These are phyloP conservation scores for Semnornis frantzii DNA, from an alignment of 2,113 vertebrate genomes.

Conservation along the genomic window DNA sequence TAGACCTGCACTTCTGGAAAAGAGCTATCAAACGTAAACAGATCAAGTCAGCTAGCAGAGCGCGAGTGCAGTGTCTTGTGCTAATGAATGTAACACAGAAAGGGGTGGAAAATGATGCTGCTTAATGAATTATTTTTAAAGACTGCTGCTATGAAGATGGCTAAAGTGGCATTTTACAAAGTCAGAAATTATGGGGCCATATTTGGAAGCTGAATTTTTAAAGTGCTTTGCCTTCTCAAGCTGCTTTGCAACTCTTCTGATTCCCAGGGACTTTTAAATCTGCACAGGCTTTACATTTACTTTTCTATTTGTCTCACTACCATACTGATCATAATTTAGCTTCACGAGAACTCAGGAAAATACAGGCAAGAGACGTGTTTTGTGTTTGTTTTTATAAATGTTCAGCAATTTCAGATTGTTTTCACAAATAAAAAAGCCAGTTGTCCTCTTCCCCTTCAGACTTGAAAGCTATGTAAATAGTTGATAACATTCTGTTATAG, in stretches of 20 bases:
- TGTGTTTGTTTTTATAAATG: not conserved
- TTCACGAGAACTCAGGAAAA: not conserved
- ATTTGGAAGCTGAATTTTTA: not conserved
- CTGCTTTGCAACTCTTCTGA: not conserved
- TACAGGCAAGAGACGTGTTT: not conserved
- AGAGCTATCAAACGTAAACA: not conserved
- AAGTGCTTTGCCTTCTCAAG: not conserved
- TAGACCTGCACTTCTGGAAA: not conserved
- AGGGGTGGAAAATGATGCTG: not conserved
- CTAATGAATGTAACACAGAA: not conserved
- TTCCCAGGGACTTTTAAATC: not conserved
- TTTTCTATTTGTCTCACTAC: not conserved
- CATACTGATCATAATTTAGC: not conserved
- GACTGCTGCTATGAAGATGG: not conserved
- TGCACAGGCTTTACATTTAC: not conserved
- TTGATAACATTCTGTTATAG: not conserved
- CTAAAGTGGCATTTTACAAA: not conserved
- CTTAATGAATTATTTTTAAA: not conserved
- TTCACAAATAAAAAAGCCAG: not conserved
- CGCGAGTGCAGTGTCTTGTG: not conserved
- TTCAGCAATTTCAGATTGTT: not conserved
- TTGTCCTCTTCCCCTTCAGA: not conserved
- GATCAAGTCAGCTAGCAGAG: not conserved
- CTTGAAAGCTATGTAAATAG: not conserved
- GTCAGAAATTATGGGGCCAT: not conserved